Evolutionary conservation across 1,140 invertebrate genomes (phyloP).

Genomic region (Drosophila eugracilis): DNA sequence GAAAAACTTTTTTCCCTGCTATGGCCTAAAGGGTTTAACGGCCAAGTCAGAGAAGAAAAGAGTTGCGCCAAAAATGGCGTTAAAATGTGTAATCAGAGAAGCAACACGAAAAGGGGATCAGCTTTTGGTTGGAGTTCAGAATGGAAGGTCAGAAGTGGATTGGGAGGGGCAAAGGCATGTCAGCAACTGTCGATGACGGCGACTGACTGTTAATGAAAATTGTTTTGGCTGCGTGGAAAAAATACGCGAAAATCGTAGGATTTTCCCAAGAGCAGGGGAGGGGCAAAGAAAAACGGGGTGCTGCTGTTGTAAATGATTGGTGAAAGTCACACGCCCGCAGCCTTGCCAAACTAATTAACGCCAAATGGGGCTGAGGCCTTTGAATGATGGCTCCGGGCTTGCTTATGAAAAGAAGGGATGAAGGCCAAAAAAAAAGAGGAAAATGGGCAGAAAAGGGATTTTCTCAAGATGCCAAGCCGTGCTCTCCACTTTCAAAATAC

Average conservation of each 20-base stretch:
- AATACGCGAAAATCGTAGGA: constrained; percentile 36
- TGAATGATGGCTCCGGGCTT: constrained; percentile 44
- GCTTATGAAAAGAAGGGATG: constrained; percentile 1
- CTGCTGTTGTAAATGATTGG: constrained; percentile 71
- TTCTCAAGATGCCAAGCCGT: constrained; percentile 9
- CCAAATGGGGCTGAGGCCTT: constrained; percentile 58
- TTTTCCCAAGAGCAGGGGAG: constrained; percentile 7
- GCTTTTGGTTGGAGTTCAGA: constrained; percentile 2
- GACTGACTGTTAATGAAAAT: constrained; percentile 78
- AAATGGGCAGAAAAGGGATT: constrained; percentile 16
- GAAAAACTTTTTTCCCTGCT: constrained; percentile 56
- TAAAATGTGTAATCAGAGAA: constrained; percentile 78
- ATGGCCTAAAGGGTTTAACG: constrained; percentile 69
- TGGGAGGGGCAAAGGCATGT: constrained; percentile 42
- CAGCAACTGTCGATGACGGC: constrained; percentile 60
- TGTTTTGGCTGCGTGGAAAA: constrained; percentile 66
- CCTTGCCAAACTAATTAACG: constrained; percentile 79
- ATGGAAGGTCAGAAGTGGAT: constrained; percentile 14
- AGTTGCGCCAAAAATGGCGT: constrained; percentile 77
- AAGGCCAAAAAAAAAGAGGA: background rate
- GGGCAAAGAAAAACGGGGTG: background rate
- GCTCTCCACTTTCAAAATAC: background rate
- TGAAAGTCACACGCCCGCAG: constrained; percentile 71
- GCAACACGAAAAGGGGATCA: constrained; percentile 50
- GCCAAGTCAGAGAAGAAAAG: constrained; percentile 44